phyloP scores from a whole-genome alignment of 1,140 invertebrate genomes.

The Ostrea edulis region DNA sequence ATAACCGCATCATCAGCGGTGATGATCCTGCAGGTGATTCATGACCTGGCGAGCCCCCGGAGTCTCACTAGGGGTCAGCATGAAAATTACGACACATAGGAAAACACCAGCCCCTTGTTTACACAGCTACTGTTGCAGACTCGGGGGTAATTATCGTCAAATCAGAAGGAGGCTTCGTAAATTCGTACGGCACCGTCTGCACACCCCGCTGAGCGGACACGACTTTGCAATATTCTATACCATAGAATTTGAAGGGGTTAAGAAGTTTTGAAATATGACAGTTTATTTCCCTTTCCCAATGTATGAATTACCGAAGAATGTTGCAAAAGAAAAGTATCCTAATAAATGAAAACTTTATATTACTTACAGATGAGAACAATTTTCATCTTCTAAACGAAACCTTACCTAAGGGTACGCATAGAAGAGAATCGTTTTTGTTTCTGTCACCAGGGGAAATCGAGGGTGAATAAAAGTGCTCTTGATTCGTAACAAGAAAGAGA shows the following conservation, averaged over 20 bases:
- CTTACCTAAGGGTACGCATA: too few species aligned
- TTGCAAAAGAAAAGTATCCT: not conserved
- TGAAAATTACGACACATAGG: slow-evolving; percentile 14
- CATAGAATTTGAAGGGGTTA: not conserved
- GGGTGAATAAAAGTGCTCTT: too few species aligned
- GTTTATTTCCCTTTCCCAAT: not conserved
- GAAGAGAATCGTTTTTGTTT: too few species aligned
- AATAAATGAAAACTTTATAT: not conserved
- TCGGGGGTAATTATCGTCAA: slow-evolving; percentile 24
- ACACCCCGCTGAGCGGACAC: not conserved
- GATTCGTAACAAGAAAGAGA: too few species aligned
- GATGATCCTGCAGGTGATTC: slow-evolving; percentile 30
- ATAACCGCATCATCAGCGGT: slow-evolving; percentile 10
- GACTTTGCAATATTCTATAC: slow-evolving; percentile 30
- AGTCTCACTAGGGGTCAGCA: slow-evolving; percentile 20
- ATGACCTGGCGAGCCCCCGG: slow-evolving; percentile 2
- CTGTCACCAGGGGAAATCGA: too few species aligned
- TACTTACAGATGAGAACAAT: not conserved
- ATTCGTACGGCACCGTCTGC: not conserved
- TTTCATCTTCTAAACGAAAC: not conserved
- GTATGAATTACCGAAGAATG: not conserved
- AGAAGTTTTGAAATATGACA: slow-evolving; percentile 9
- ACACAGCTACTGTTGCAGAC: not conserved
- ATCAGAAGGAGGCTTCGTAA: slow-evolving; percentile 1
- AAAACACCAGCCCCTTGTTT: not conserved